Evolutionary conservation across 2,797 vertebrate genomes (phyloP).

Genomic region (Cirrhinus molitorella): DNA sequence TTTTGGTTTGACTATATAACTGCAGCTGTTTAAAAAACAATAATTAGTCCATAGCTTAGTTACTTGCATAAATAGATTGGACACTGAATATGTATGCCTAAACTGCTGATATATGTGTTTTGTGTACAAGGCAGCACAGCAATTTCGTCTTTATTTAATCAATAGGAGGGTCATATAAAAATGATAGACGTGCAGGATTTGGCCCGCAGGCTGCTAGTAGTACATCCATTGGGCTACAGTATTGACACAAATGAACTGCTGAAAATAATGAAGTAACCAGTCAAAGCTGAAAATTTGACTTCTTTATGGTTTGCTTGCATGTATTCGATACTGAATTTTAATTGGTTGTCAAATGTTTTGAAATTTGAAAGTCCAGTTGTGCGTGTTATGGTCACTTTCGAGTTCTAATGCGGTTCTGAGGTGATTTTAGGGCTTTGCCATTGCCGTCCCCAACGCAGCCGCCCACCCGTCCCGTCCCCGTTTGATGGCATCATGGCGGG

Average conservation of each 20-base stretch:
- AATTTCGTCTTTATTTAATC: neutral
- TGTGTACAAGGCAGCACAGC: neutral
- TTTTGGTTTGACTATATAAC: too few relatives aligned
- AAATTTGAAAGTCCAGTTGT: neutral
- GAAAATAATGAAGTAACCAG: neutral
- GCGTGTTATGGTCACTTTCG: neutral
- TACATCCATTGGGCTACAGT: neutral
- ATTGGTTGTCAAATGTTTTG: neutral
- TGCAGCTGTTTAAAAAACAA: neutral
- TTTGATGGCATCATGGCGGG: slow-evolving; percentile 59
- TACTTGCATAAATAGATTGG: neutral
- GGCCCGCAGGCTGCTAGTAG: neutral
- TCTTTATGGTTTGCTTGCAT: neutral
- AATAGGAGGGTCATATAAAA: slow-evolving; percentile 21
- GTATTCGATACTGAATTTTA: neutral
- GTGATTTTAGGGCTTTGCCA: slow-evolving; percentile 19
- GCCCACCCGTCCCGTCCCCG: slow-evolving; percentile 42
- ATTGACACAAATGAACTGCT: slow-evolving; percentile 7
- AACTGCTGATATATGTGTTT: slow-evolving; percentile 9
- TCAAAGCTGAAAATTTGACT: neutral
- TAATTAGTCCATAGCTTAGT: neutral
- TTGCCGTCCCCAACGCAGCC: slow-evolving; percentile 3
- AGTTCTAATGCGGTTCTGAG: neutral
- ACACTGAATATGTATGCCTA: neutral
- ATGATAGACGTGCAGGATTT: neutral